Evolutionary conservation across 2,888 invertebrate species (phyloP).

Genomic region (Cephus pulcher): DNA sequence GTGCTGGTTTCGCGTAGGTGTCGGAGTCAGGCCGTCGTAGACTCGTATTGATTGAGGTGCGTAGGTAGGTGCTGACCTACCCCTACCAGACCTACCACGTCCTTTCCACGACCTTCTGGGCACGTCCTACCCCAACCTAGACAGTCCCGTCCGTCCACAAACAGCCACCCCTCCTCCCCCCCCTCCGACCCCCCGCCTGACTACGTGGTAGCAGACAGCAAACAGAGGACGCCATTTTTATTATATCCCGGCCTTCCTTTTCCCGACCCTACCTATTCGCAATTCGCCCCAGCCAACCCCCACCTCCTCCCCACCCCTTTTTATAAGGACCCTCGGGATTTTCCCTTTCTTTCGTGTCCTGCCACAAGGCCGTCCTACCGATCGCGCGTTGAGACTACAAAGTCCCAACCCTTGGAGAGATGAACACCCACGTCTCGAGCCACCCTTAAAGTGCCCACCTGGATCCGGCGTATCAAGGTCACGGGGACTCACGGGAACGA

Average conservation of each 20-base stretch:
- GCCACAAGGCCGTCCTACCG: neutral
- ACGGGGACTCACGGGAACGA: neutral
- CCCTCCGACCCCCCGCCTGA: too few species aligned
- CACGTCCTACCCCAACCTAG: conserved; percentile 60
- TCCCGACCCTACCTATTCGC: conserved; percentile 21
- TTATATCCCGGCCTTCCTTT: conserved; percentile 18
- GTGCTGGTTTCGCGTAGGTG: neutral
- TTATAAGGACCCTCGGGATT: conserved; percentile 1
- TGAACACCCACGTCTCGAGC: neutral
- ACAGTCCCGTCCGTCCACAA: conserved; percentile 46
- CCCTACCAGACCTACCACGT: conserved; percentile 46
- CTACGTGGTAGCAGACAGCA: neutral
- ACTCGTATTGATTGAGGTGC: conserved; percentile 28
- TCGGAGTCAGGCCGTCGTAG: neutral
- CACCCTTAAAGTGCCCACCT: conserved; percentile 2
- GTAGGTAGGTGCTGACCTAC: conserved; percentile 63
- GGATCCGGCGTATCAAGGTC: neutral
- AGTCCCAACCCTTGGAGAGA: neutral
- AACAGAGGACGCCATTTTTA: neutral
- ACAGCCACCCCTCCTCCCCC: conserved; percentile 21
- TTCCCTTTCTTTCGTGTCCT: neutral
- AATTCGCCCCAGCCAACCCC: conserved; percentile 5
- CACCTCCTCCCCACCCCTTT: too few species aligned
- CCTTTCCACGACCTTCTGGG: conserved; percentile 56
- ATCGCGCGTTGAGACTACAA: neutral